Evolutionary conservation across 2,113 vertebrate species (phyloP).

Genomic region (Plectropomus leopardus): DNA sequence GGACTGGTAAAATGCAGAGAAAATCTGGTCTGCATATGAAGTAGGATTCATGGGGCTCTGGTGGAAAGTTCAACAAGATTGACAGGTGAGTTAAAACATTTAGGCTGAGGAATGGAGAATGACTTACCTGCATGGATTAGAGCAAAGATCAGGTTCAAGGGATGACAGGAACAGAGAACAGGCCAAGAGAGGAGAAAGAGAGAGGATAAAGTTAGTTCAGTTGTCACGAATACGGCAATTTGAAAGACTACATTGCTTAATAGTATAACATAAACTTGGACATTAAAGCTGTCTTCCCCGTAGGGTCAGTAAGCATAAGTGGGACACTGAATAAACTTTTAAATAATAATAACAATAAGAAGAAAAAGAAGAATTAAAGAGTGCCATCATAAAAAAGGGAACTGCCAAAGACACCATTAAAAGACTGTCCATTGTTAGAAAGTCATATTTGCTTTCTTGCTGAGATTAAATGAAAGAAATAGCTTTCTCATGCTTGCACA

Average conservation of each 20-base stretch:
- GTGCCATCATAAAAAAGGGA: too few relatives aligned
- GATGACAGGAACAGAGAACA: not conserved
- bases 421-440: too few relatives aligned
- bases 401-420: too few relatives aligned
- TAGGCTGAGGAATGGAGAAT: not conserved
- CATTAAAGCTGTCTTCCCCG: too few relatives aligned
- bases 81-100: constrained; percentile 29
- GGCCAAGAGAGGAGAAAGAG: not conserved
- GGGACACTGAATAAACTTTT: too few relatives aligned
- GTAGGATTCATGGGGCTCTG: constrained; percentile 2
- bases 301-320: too few relatives aligned
- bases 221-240: not conserved
- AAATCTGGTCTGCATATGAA: constrained; percentile 18
- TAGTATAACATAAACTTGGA: not conserved
- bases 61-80: constrained; percentile 22
- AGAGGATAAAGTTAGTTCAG: constrained; percentile 3
- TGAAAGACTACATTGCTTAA: not conserved
- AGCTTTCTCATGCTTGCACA: too few relatives aligned
- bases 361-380: too few relatives aligned
- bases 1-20: not conserved
- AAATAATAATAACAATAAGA: too few relatives aligned
- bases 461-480: too few relatives aligned
- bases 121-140: constrained; percentile 51
- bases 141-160: not conserved
- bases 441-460: too few relatives aligned